A percentile compares a stretch with the other conserved stretches of the same genome.
Evolutionary conservation across 2,113 vertebrate genomes (phyloP).

Genomic region (Leptocoma aspasia): DNA sequence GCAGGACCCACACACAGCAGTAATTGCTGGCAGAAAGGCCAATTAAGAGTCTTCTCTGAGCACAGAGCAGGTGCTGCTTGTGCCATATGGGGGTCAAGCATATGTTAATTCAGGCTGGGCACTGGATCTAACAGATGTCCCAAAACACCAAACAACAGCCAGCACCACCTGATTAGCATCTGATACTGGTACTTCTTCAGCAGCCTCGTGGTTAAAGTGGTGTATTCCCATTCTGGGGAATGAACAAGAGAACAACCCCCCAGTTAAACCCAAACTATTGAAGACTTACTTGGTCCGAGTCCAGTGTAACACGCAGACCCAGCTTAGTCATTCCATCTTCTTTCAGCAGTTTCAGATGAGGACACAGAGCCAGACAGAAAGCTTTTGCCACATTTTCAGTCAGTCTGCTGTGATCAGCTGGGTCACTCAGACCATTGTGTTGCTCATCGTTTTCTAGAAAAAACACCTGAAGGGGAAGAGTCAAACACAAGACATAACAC

Average conservation of each 20-base stretch:
- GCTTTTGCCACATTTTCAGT: slow-evolving; percentile 94
- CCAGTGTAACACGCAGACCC: slow-evolving; percentile 90
- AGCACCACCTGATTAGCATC: neutral
- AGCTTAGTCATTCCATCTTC: slow-evolving; percentile 97
- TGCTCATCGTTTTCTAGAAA: slow-evolving; percentile 95
- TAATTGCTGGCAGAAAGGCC: neutral
- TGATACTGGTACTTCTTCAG: neutral
- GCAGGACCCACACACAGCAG: neutral
- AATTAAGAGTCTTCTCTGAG: neutral
- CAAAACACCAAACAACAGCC: neutral
- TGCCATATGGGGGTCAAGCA: neutral
- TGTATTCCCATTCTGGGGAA: neutral
- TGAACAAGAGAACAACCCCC: neutral
- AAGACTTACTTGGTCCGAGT: slow-evolving; percentile 88
- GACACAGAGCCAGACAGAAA: slow-evolving; percentile 92
- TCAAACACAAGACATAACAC: neutral
- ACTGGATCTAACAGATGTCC: neutral
- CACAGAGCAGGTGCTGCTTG: neutral
- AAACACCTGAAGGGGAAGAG: slow-evolving; percentile 81
- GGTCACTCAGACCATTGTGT: slow-evolving; percentile 86
- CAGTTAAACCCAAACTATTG: neutral
- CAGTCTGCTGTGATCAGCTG: slow-evolving; percentile 93
- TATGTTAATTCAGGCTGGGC: neutral
- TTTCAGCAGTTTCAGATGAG: slow-evolving; percentile 93
- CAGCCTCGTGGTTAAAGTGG: neutral